Evolutionary conservation across 2,888 invertebrate species (phyloP).

Genomic region (Lasioglossum malachurum): DNA sequence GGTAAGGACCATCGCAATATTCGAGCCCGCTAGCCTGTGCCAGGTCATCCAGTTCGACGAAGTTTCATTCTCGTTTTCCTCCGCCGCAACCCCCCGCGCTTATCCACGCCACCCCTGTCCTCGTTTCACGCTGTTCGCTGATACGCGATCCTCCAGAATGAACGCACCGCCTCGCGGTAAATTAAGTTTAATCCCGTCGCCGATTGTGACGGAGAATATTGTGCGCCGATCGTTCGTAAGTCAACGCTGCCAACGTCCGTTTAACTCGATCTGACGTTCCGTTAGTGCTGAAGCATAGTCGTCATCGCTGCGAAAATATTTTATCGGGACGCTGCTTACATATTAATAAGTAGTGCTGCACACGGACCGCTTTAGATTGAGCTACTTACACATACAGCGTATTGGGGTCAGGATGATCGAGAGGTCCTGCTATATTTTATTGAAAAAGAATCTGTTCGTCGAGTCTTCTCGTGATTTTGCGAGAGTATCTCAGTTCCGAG

Average conservation of each 20-base stretch:
- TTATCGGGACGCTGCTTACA: not conserved
- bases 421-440: not conserved
- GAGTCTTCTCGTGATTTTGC: not conserved
- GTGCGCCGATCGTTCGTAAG: not conserved
- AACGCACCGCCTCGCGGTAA: not conserved
- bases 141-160: not conserved
- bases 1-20: conserved; percentile 60
- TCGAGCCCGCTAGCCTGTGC: conserved; percentile 28
- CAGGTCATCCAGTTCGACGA: conserved; percentile 32
- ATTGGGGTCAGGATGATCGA: not conserved
- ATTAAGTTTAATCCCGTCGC: conserved; percentile 15
- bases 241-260: not conserved
- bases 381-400: not conserved
- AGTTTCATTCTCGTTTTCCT: conserved; percentile 41
- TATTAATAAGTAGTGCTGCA: no score
- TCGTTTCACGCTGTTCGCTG: conserved; percentile 17
- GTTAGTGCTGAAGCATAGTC: not conserved
- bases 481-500: conserved; percentile 19
- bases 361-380: not conserved
- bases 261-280: not conserved
- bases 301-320: not conserved
- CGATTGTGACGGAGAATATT: conserved; percentile 3
- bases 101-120: not conserved
- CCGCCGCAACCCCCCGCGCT: not conserved
- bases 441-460: not conserved